Evolutionary conservation across 2,888 invertebrate species (phyloP), one percentile per base, ranked within the genome.

Genomic region (Mantis religiosa): DNA sequence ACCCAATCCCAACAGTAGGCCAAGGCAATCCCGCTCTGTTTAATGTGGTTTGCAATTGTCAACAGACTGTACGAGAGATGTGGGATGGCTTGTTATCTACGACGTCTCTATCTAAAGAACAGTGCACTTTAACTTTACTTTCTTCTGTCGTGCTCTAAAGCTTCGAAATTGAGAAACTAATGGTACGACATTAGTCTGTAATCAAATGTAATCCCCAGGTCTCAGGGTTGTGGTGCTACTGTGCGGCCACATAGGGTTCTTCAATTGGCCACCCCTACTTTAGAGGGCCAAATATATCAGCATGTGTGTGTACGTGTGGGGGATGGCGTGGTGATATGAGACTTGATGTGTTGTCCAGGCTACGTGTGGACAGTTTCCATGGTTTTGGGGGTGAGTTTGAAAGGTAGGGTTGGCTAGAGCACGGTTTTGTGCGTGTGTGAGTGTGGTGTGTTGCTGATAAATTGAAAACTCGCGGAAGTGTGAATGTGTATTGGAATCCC

Each of bases 381-480:
- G 88, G 83, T 71, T 27, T 82, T 82, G 82, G 82, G n/a, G 84
- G 84, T 34, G 28, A 41, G 28, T 25, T 84, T 85, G 85, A 27
- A 27, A 54, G 85, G 41, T 34, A 27, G 85, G 85, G 34, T 47
- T 41, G n/a, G 27, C 12, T 41, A 7, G 41, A 54, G 25, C 34
- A 81, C 28, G 85, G 84, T 83, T 30, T 15, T 34, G 54, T 34
- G 71, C n/a, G 84, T 30, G 34, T 84, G 84, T 88, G 84, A 54
- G 81, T 88, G 82, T 84, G 15, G 28, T 28, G n/a, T 54, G 30
- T 28, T 81, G 81, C 85, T 88, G 89, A 90, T 90, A 89, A 90
- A 90, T 90, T 89, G 89, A 89, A 90, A 89, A 88, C 89, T 86
- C 88, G 89, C 83, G 89, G 90, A 90, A 88, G 90, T 89, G 90